These are phyloP conservation scores for Anadara kagoshimensis DNA, from an alignment of 1,140 invertebrate genomes.

Conservation along the genomic window DNA sequence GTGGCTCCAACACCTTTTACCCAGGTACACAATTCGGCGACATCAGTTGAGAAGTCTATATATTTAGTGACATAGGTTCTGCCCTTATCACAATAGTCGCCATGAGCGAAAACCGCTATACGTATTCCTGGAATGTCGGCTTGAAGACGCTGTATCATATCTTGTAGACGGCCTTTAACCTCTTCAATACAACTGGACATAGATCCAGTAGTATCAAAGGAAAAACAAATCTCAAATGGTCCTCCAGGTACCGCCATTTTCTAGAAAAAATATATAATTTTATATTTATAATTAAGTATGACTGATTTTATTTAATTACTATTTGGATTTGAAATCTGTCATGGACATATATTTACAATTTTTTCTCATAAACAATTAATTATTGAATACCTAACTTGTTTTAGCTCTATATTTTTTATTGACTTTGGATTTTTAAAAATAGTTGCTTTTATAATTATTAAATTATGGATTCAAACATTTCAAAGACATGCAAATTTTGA, in stretches of 20 bases:
- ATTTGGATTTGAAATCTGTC: no score
- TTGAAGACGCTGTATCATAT: constrained; percentile 60
- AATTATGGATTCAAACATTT: no score
- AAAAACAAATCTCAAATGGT: constrained; percentile 66
- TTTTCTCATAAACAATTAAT: no score
- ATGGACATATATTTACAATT: no score
- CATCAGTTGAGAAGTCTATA: constrained; percentile 52
- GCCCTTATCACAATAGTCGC: constrained; percentile 57
- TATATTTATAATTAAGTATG: no score
- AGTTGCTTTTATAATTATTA: no score
- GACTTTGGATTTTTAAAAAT: no score
- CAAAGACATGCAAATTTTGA: no score
- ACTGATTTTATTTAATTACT: no score
- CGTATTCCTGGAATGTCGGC: constrained; percentile 59
- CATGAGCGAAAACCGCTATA: constrained; percentile 61
- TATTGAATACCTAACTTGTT: no score
- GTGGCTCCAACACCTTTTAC: constrained; percentile 47
- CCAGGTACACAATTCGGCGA: constrained; percentile 46
- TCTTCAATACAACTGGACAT: constrained; percentile 58
- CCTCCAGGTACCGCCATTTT: constrained; percentile 52
- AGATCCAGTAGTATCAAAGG: constrained; percentile 70
- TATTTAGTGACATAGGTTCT: constrained; percentile 55
- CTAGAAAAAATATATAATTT: constrained; percentile 1
- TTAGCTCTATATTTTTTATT: no score
- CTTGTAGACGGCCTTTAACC: constrained; percentile 56